These are phyloP conservation scores for Aurelia coerulea DNA, from an alignment of 30 jellyfish, hydroid and myxozoan species.

Conservation along the genomic window DNA sequence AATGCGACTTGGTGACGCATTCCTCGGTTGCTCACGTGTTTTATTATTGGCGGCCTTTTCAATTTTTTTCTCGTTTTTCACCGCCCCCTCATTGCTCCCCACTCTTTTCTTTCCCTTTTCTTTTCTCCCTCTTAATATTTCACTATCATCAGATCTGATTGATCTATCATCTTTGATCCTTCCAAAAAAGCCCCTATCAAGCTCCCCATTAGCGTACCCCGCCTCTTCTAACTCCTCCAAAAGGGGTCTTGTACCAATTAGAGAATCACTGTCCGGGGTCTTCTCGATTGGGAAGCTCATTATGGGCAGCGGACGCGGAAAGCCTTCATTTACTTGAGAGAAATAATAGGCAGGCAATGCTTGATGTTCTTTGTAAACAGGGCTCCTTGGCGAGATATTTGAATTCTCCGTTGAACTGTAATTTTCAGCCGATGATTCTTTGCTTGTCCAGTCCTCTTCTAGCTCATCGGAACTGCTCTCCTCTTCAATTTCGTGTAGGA, in stretches of 20 bases:
- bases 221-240: slow-evolving; percentile 44
- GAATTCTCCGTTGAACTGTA: background rate
- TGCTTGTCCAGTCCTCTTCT: background rate
- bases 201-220: slow-evolving; percentile 18
- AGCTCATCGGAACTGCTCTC: background rate
- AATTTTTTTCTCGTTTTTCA: background rate
- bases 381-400: background rate
- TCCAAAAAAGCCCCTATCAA: slow-evolving; percentile 6
- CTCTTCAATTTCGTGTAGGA: background rate
- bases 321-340: background rate
- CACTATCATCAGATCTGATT: background rate
- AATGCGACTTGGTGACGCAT: slow-evolving; percentile 42
- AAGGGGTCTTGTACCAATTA: slow-evolving; percentile 24
- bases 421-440: background rate
- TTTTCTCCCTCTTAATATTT: background rate
- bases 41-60: slow-evolving; percentile 1
- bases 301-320: background rate
- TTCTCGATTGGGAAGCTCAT: slow-evolving; percentile 44
- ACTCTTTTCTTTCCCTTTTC: background rate
- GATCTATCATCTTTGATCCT: background rate
- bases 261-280: slow-evolving; percentile 42
- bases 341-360: background rate
- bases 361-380: background rate
- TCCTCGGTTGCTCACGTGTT: slow-evolving; percentile 1
- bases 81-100: background rate